Base-by-base conservation (phyloP, 1,140 invertebrate species). In the Philopotamus ludificatus region DNA sequence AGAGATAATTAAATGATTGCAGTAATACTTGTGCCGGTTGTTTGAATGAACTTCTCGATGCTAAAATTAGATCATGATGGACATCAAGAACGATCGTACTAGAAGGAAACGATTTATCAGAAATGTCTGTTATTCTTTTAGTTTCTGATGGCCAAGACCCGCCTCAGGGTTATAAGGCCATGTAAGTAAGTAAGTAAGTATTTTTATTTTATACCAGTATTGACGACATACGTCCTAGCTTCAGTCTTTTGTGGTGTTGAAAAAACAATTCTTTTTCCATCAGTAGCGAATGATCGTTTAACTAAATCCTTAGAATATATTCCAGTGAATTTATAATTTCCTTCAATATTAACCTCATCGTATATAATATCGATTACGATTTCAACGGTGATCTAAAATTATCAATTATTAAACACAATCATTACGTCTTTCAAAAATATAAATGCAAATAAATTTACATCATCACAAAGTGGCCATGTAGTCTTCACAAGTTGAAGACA, bases 231-330 rank as follows among this genome's bases (percentile, higher is more conserved):
- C 8, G 81, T 82, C 66, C 82, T 82, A 0, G 84, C 75, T 68
- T 81, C 82, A 67, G 80, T 83, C 70, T 82, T 79, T 73, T 89
- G 89, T 20, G 82, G 77, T 1, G 87, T 87, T 44, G 84, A 86
- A 1, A 92, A 76, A 9, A 92, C 72, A 9, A 93, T 55, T 58
- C 84, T 79, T 42, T 79, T 77, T 4, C 82, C 84, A 72, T 89
- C 86, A 4, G 71, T 72, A 9, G 84, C 82, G 82, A 87, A 92
- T 67, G 88, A 86, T 15, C 83, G 75, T 42, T 72, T 74, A 0
- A 84, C 81, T n/a, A n/a, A 75, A n/a, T 68, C 71, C 21, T 7
- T 4, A 70, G 74, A 68, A 78, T 80, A 73, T 85, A 90, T 3
- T 0, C 87, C 89, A 72, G 84, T 84, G 76, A 89, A 91, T 26